phyloP scores from a whole-genome alignment of 2,888 invertebrate genomes.

The Leptopilina syphax region DNA sequence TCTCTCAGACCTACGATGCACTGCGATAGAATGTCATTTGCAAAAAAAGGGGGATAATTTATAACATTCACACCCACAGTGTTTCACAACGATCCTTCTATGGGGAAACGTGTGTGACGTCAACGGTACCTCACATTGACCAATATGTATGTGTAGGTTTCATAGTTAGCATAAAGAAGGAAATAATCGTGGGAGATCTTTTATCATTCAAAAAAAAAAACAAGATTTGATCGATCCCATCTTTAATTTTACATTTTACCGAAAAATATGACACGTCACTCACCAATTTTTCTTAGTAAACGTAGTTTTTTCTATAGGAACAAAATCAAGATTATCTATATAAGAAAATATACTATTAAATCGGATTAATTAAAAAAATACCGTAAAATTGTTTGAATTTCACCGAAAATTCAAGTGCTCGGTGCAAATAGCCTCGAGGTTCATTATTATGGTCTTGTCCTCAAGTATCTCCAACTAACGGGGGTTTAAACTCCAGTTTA shows the following conservation, averaged over 20 bases:
- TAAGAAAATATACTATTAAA: too few species aligned
- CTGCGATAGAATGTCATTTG: conserved; percentile 57
- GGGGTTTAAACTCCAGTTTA: conserved; percentile 38
- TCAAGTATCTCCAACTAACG: conserved; percentile 22
- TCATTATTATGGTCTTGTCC: conserved; percentile 20
- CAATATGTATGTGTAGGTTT: conserved; percentile 70
- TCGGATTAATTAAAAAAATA: background rate
- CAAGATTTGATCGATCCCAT: too few species aligned
- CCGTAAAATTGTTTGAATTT: conserved; percentile 15
- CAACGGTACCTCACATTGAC: conserved; percentile 73
- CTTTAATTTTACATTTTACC: too few species aligned
- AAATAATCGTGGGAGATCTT: conserved; percentile 70
- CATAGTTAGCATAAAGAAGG: conserved; percentile 70
- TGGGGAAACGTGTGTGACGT: conserved; percentile 71
- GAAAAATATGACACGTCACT: too few species aligned
- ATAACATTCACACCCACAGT: conserved; percentile 72
- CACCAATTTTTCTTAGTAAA: too few species aligned
- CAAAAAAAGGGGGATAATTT: conserved; percentile 70
- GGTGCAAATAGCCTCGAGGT: background rate
- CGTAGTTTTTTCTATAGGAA: too few species aligned
- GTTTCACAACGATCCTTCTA: conserved; percentile 70
- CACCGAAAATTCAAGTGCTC: conserved; percentile 18
- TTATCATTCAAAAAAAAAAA: too few species aligned
- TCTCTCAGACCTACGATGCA: conserved; percentile 43
- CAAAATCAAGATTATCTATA: too few species aligned